These are phyloP conservation scores for Pomatorhinus ruficollis DNA, from an alignment of 2,113 vertebrate genomes.

Conservation along the genomic window DNA sequence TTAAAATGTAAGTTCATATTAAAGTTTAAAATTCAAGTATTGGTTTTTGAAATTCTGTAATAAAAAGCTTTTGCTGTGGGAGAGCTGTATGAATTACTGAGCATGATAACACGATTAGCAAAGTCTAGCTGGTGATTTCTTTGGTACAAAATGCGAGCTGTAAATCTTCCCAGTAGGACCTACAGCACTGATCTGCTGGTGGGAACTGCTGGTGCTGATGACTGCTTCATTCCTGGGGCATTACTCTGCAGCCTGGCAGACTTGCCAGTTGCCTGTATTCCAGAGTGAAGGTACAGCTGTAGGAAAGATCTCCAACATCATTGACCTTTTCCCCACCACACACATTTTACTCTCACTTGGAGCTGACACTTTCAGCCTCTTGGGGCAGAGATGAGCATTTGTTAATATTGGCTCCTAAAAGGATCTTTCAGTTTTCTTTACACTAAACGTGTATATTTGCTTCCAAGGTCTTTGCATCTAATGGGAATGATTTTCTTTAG, in stretches of 20 bases:
- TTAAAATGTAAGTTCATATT: constrained; percentile 67
- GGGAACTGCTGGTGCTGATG: background rate
- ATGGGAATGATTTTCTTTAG: background rate
- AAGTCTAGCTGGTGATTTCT: constrained; percentile 69
- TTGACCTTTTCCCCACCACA: background rate
- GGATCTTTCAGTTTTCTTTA: background rate
- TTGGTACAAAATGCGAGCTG: constrained; percentile 71
- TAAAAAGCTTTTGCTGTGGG: constrained; percentile 59
- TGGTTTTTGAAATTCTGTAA: constrained; percentile 62
- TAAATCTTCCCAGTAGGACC: constrained; percentile 44
- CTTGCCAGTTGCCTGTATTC: background rate
- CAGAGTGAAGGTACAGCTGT: background rate
- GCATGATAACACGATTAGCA: constrained; percentile 67
- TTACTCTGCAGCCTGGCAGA: background rate
- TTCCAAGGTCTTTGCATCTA: background rate
- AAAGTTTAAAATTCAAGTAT: constrained; percentile 66
- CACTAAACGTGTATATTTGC: background rate
- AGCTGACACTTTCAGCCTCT: background rate
- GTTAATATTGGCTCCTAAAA: background rate
- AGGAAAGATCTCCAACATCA: background rate
- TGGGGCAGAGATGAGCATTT: background rate
- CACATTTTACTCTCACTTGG: background rate
- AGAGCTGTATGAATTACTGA: constrained; percentile 62
- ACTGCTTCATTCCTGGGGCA: background rate
- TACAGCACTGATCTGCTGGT: background rate